Evolutionary conservation across 2,113 vertebrate genomes (phyloP).

Genomic region (Prunella himalayana): DNA sequence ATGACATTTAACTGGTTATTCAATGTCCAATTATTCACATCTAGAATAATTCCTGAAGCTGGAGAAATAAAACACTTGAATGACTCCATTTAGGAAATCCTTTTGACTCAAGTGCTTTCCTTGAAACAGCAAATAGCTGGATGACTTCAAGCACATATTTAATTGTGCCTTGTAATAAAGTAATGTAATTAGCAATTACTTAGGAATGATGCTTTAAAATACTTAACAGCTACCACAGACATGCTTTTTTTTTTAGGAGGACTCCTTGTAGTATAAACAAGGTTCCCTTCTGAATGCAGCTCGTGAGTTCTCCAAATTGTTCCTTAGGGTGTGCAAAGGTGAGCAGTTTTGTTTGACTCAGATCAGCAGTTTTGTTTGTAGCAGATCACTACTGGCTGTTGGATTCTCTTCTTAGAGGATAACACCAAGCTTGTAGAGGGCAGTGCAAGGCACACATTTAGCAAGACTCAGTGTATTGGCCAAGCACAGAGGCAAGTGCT

Average conservation of each 20-base stretch:
- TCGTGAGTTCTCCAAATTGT: background rate
- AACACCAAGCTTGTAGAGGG: background rate
- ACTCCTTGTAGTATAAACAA: background rate
- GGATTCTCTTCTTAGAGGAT: background rate
- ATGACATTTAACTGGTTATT: conserved; percentile 28
- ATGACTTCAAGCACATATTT: conserved; percentile 35
- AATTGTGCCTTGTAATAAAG: conserved; percentile 35
- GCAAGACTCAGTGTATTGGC: background rate
- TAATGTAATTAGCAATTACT: conserved; percentile 46
- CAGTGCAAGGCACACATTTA: background rate
- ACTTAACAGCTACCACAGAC: background rate
- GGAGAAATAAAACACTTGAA: conserved; percentile 54
- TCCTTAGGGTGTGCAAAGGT: background rate
- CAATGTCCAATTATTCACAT: conserved; percentile 12
- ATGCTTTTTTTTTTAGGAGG: background rate
- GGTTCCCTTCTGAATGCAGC: background rate
- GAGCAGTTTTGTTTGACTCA: background rate
- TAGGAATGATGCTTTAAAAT: background rate
- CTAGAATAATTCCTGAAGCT: conserved; percentile 33
- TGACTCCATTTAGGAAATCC: conserved; percentile 63
- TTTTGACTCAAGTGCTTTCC: conserved; percentile 62
- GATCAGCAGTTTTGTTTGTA: background rate
- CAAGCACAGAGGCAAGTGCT: background rate
- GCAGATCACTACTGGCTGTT: background rate
- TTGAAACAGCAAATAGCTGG: conserved; percentile 42